Conservation (phyloP, 2,797 vertebrate genomes). For the Falco naumanni region DNA sequence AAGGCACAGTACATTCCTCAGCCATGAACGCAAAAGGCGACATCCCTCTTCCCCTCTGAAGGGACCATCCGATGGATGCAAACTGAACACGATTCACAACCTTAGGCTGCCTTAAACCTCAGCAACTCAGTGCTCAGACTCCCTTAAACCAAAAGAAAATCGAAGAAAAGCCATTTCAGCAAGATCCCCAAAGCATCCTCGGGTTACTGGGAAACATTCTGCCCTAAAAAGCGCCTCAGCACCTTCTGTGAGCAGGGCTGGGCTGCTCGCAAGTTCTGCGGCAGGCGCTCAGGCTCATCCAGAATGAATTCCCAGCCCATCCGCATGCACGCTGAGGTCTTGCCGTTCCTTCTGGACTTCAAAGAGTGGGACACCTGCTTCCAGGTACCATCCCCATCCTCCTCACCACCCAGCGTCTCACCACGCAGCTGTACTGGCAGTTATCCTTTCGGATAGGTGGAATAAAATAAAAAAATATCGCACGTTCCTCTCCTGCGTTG, state of each 20-base stretch:
- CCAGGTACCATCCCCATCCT: not conserved
- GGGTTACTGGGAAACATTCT: not conserved
- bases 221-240: not conserved
- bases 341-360: not conserved
- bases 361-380: not conserved
- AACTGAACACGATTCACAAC: not conserved
- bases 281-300: not conserved
- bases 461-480: not conserved
- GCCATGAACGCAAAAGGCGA: not conserved
- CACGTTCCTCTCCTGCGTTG: rapidly evolving
- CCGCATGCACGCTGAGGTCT: not conserved
- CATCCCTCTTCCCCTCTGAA: not conserved
- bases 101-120: not conserved
- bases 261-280: not conserved
- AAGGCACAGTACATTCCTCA: not conserved
- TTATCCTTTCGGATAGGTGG: not conserved
- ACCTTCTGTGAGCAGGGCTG: not conserved
- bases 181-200: not conserved
- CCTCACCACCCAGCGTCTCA: rapidly evolving
- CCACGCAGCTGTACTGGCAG: not conserved
- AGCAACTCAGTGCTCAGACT: not conserved
- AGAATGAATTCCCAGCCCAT: not conserved
- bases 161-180: not conserved
- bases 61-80: not conserved
- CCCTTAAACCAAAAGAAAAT: not conserved